These are phyloP conservation scores for Sarotherodon lohbergeri DNA, from an alignment of 2,113 vertebrate species.

Conservation along the genomic window DNA sequence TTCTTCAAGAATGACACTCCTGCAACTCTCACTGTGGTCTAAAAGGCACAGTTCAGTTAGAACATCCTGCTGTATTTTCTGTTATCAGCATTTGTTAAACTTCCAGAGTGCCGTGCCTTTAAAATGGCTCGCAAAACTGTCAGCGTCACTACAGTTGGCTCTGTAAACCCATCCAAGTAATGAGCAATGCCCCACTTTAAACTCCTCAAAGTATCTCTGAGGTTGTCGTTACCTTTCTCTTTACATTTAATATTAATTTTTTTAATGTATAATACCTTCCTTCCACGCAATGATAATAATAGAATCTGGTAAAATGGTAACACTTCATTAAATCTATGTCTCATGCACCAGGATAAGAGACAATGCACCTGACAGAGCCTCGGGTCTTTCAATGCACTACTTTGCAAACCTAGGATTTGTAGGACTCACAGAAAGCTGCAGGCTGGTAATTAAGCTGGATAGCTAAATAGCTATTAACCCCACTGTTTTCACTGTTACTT, in stretches of 20 bases:
- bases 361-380: background rate
- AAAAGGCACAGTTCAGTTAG: background rate
- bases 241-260: background rate
- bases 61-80: background rate
- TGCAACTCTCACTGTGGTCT: background rate
- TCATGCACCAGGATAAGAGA: background rate
- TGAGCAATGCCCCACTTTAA: constrained; percentile 9
- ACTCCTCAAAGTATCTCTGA: background rate
- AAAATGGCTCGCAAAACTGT: constrained; percentile 24
- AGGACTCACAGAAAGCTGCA: constrained; percentile 29
- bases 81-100: constrained; percentile 11
- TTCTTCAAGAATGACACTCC: background rate
- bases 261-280: background rate
- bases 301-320: background rate
- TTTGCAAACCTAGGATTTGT: background rate
- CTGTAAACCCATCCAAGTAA: constrained; percentile 25
- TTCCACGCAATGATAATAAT: background rate
- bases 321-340: background rate
- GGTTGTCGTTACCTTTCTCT: background rate
- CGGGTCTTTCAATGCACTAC: background rate
- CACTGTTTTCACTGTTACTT: constrained; percentile 43
- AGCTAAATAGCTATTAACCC: constrained; percentile 67
- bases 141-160: constrained; percentile 25
- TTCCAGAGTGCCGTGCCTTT: background rate
- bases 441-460: constrained; percentile 60